These are phyloP conservation scores for Luffia ferchaultella DNA, from an alignment of 2,888 invertebrate genomes.

Conservation along the genomic window DNA sequence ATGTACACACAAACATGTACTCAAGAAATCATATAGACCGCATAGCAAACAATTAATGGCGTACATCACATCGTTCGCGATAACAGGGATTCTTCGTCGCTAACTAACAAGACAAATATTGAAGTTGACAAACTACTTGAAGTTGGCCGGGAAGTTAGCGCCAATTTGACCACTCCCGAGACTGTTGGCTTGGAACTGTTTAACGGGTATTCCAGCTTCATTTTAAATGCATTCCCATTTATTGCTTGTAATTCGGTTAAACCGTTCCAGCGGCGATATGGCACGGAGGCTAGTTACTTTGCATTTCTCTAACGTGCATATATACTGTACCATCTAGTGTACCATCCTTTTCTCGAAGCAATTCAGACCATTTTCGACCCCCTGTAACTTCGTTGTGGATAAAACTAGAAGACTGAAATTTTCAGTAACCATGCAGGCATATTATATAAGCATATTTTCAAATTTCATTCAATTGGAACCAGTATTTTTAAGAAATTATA, in stretches of 20 bases:
- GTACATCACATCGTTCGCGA: neutral
- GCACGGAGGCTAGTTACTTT: neutral
- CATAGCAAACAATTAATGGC: neutral
- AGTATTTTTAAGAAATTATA: too few relatives aligned
- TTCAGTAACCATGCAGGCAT: too few relatives aligned
- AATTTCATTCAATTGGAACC: too few relatives aligned
- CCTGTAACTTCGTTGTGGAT: too few relatives aligned
- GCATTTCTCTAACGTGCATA: too few relatives aligned
- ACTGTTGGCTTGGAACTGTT: neutral
- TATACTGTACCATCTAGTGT: too few relatives aligned
- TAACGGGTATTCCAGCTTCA: neutral
- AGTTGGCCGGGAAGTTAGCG: conserved; percentile 10
- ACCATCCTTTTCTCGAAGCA: too few relatives aligned
- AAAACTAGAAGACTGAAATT: too few relatives aligned
- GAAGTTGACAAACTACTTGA: conserved; percentile 41
- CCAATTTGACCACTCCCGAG: conserved; percentile 10
- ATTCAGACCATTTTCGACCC: too few relatives aligned
- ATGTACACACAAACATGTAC: neutral
- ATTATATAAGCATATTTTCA: too few relatives aligned
- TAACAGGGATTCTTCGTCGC: neutral
- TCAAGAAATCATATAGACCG: neutral
- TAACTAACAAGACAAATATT: conserved; percentile 41
- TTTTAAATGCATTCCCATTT: neutral
- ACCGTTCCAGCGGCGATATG: neutral
- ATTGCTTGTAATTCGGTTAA: neutral